Base-by-base conservation (phyloP, 2,797 vertebrate species). In the Lacerta viridis region DNA sequence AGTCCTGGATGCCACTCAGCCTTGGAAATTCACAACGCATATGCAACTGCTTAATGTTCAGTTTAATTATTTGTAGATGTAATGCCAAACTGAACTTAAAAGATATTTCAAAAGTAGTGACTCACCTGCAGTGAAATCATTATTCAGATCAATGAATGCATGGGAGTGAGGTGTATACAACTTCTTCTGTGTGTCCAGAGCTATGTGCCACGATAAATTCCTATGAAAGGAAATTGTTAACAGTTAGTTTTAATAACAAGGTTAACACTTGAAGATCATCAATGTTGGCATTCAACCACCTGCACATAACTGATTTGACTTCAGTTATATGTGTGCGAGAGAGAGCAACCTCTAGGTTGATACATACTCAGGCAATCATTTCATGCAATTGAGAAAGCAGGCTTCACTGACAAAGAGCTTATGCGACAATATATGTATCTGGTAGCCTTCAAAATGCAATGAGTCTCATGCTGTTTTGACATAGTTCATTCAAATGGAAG, bases 41-140 rank as follows among this genome's bases (percentile, higher is more conserved):
- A 10, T 2, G 23, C 13, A 17, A 33, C 20, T 27, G 5, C 23
- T 80, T 46, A 75, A 84, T 36, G 41, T 36, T 83, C n/a, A 25
- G 23, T 33, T 64, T 50, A 7, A 66, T 17, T 76, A 20, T 1
- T 27, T 23, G 13, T 25, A 46, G 3, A 59, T 29, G 46, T 6
- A 50, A 7, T 5, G 1, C 29, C 59, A 43, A 55, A 55, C 27
- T 29, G 20, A 55, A 33, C 50, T 84, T 36, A 6, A 69, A 80
- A 89, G 83, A 17, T 5, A 82, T 1, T 80, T 20, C 59, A 76
- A 61, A 46, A 80, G 89, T 43, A 9, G 17, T 46, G 83, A 95
- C 97, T 97, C 95, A 99, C 99, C 99, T 64, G 99, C 99, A 39
- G 98, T 98, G 87, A 99, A 99, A 95, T 99, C 99, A 91, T 97